Conservation (phyloP, 2,888 invertebrate species). For the Parthenolecanium corni region DNA sequence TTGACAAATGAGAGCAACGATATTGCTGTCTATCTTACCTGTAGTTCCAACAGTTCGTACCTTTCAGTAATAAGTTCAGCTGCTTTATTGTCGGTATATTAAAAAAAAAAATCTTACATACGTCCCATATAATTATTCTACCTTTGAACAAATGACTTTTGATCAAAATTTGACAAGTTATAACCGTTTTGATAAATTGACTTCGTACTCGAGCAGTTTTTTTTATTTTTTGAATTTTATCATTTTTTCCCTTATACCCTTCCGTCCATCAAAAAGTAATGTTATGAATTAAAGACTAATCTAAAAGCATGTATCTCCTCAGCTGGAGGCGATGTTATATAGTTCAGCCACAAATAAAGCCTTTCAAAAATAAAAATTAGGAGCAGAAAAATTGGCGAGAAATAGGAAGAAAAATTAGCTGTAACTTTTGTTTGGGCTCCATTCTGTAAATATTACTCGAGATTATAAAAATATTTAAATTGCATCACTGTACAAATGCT, state of each 20-base stretch:
- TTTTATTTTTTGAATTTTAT: constrained; percentile 11
- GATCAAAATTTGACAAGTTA: constrained; percentile 26
- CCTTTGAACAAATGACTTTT: constrained; percentile 28
- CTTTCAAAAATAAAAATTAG: too few species aligned
- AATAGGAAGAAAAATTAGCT: too few species aligned
- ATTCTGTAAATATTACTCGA: too few species aligned
- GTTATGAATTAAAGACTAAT: background rate
- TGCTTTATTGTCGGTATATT: constrained; percentile 27
- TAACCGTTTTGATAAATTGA: constrained; percentile 21
- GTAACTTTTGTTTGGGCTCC: too few species aligned
- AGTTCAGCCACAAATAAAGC: too few species aligned
- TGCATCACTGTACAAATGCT: too few species aligned
- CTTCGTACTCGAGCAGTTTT: constrained; percentile 3
- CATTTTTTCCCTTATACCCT: background rate
- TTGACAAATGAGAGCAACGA: constrained; percentile 25
- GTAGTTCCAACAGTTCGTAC: background rate
- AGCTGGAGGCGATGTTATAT: too few species aligned
- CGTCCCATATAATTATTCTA: constrained; percentile 23
- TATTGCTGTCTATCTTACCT: constrained; percentile 18
- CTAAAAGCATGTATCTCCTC: background rate
- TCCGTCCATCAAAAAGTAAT: background rate
- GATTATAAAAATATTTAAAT: too few species aligned
- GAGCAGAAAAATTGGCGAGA: too few species aligned
- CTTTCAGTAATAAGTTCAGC: constrained; percentile 19
- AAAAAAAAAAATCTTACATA: constrained; percentile 23